Percentiles rank a stretch among this genome's conserved stretches.
phyloP scores from a whole-genome alignment of 2,797 vertebrate genomes.

The Apogon talboti region DNA sequence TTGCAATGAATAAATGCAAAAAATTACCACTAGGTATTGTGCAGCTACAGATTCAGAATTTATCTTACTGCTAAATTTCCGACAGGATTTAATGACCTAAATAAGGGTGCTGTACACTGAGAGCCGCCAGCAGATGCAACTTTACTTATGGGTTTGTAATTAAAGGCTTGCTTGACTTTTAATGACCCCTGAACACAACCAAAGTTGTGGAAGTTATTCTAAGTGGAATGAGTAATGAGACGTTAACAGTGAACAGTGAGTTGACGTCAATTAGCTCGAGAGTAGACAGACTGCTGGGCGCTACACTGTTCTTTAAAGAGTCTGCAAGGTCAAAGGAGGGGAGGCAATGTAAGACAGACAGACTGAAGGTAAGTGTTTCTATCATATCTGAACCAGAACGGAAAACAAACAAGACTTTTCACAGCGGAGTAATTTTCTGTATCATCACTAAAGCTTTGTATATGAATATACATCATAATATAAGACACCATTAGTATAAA shows the following conservation, averaged over 20 bases:
- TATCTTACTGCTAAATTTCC: background rate
- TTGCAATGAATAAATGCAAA: too few species aligned
- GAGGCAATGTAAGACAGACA: background rate
- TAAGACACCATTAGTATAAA: too few species aligned
- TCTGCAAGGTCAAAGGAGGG: conserved; percentile 64
- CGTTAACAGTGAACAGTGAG: conserved; percentile 70
- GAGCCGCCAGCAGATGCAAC: conserved; percentile 52
- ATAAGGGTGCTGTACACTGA: conserved; percentile 1
- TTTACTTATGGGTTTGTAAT: conserved; percentile 78
- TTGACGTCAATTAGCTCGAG: conserved; percentile 74
- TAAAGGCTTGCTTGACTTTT: conserved; percentile 78
- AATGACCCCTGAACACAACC: conserved; percentile 78
- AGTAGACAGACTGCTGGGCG: conserved; percentile 76
- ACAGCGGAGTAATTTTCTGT: too few species aligned
- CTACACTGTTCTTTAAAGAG: conserved; percentile 63
- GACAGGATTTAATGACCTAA: conserved; percentile 5
- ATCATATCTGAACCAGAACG: too few species aligned
- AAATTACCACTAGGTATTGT: too few species aligned
- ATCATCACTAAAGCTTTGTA: too few species aligned
- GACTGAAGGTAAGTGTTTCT: too few species aligned
- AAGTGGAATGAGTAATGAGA: conserved; percentile 81
- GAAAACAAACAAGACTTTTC: too few species aligned
- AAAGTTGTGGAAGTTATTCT: conserved; percentile 78
- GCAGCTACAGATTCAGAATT: background rate
- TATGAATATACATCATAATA: too few species aligned